A percentile compares a stretch with the other conserved stretches of the same genome.
phyloP scores from a whole-genome alignment of 2,113 vertebrate genomes.

The Cyphomyrus discorhynchus region DNA sequence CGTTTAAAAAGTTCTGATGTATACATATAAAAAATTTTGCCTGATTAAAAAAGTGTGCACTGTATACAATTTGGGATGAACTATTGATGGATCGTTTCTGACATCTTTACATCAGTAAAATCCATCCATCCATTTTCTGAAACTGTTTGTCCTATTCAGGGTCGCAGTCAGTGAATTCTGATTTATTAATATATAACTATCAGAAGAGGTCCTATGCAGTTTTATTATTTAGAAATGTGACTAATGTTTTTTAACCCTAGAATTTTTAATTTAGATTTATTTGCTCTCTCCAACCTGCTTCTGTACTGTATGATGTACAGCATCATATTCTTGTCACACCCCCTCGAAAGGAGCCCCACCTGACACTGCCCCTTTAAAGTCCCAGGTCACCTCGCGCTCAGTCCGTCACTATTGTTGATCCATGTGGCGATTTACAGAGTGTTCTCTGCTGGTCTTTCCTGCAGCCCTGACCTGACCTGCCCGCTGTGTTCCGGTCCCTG shows the following conservation, averaged over 20 bases:
- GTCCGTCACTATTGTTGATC: background rate
- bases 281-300: background rate
- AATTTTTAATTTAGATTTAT: background rate
- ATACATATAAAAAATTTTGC: background rate
- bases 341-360: too few species aligned
- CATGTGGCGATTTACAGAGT: background rate
- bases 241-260: too few species aligned
- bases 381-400: too few species aligned
- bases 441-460: background rate
- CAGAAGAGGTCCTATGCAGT: background rate
- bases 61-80: background rate
- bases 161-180: background rate
- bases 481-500: background rate
- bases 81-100: background rate
- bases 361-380: too few species aligned
- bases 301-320: background rate
- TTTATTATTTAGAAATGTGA: background rate
- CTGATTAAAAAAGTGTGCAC: background rate
- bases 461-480: background rate
- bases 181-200: background rate
- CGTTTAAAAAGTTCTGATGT: background rate
- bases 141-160: background rate
- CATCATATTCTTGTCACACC: too few species aligned
- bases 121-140: background rate
- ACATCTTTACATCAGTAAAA: background rate